These are phyloP conservation scores for Mythimna pallens DNA, from an alignment of 2,888 invertebrate genomes.

Conservation along the genomic window DNA sequence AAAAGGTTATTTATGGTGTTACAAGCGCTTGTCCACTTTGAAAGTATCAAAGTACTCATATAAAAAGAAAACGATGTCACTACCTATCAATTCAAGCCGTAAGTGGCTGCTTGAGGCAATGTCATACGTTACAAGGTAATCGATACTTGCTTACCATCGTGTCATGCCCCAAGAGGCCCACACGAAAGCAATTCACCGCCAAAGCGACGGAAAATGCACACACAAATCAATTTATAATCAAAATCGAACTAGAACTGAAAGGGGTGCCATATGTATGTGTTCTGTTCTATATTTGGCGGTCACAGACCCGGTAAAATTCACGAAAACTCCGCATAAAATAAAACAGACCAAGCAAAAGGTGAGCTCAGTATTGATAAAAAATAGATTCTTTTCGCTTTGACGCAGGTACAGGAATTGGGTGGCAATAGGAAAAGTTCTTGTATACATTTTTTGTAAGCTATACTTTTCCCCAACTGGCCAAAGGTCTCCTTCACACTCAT, in stretches of 20 bases:
- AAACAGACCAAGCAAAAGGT: conserved; percentile 57
- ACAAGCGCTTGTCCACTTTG: background rate
- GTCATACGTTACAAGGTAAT: conserved; percentile 35
- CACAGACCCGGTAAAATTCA: conserved; percentile 49
- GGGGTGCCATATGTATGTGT: conserved; percentile 30
- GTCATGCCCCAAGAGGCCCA: conserved; percentile 40
- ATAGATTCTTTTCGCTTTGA: conserved; percentile 54
- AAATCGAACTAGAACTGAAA: conserved; percentile 37
- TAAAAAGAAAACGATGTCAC: conserved; percentile 26
- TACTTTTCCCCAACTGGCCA: conserved; percentile 9
- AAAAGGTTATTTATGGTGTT: background rate
- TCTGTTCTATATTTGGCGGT: conserved; percentile 48
- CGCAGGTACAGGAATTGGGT: conserved; percentile 18
- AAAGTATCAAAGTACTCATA: background rate
- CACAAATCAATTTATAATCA: conserved; percentile 46
- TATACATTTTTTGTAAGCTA: background rate
- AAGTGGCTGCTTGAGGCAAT: conserved; percentile 21
- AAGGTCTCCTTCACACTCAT: conserved; percentile 31
- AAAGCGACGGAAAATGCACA: conserved; percentile 9
- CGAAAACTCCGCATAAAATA: conserved; percentile 47
- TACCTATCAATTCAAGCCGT: background rate
- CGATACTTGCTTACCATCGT: conserved; percentile 40
- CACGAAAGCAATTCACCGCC: conserved; percentile 22
- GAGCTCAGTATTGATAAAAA: conserved; percentile 57
- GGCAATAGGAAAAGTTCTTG: conserved; percentile 2